phyloP scores from a whole-genome alignment of 2,888 invertebrate species.

The Latheticus oryzae region DNA sequence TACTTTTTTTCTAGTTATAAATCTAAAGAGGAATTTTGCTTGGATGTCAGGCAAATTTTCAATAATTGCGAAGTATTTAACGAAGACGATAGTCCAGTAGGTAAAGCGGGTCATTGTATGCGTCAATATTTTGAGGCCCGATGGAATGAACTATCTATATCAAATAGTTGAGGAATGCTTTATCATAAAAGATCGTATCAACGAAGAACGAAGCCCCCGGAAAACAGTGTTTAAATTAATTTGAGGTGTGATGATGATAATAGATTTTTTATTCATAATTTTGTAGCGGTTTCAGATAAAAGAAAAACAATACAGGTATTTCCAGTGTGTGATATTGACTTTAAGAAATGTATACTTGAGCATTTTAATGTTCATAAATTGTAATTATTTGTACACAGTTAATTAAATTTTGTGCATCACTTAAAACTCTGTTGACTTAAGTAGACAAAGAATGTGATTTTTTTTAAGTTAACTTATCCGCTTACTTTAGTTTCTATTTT shows the following conservation, averaged over 20 bases:
- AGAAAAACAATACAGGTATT: conserved; percentile 58
- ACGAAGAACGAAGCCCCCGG: conserved; percentile 44
- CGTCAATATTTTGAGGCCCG: conserved; percentile 91
- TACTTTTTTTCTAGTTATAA: conserved; percentile 79
- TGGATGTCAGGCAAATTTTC: conserved; percentile 94
- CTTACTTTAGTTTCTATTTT: conserved; percentile 60
- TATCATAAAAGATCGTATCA: conserved; percentile 53
- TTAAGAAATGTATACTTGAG: conserved; percentile 56
- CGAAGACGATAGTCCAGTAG: conserved; percentile 98
- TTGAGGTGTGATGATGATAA: conserved; percentile 25
- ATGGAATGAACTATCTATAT: conserved; percentile 79
- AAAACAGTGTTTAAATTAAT: conserved; percentile 45
- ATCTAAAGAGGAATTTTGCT: conserved; percentile 90
- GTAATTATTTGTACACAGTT: conserved; percentile 51
- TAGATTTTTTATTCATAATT: conserved; percentile 19
- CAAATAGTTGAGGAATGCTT: conserved; percentile 65
- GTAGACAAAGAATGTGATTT: conserved; percentile 50
- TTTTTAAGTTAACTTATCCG: conserved; percentile 45
- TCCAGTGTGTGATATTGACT: conserved; percentile 60
- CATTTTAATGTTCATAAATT: conserved; percentile 58
- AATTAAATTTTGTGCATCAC: conserved; percentile 45
- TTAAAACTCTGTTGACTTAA: conserved; percentile 54
- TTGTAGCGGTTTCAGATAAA: conserved; percentile 17
- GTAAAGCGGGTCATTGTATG: conserved; percentile 95
- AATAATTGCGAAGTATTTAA: conserved; percentile 98